Conservation (phyloP, 2,888 invertebrate species). For the Eurois occulta region DNA sequence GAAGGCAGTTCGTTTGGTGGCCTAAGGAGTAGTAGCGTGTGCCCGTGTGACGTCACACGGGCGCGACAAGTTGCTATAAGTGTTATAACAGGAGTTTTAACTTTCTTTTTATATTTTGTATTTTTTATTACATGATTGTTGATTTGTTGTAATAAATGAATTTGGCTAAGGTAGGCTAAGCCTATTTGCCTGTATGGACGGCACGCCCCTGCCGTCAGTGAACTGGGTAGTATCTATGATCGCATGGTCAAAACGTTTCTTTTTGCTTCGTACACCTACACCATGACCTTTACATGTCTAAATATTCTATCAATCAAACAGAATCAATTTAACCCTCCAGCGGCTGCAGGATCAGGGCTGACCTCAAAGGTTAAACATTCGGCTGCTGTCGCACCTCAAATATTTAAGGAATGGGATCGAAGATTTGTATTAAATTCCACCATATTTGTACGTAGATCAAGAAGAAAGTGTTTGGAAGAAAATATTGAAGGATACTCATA, state of each 20-base stretch:
- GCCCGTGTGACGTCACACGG: too few relatives aligned
- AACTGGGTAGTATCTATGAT: too few relatives aligned
- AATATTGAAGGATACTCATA: not conserved
- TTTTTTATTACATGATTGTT: too few relatives aligned
- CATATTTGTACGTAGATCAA: slow-evolving; percentile 16
- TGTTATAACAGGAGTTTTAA: too few relatives aligned
- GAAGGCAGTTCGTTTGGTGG: too few relatives aligned
- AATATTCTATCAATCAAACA: slow-evolving; percentile 50
- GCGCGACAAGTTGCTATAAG: too few relatives aligned
- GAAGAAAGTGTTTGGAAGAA: slow-evolving; percentile 21
- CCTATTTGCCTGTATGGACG: too few relatives aligned
- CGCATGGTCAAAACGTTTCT: not conserved
- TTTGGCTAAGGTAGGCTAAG: too few relatives aligned
- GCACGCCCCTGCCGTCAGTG: too few relatives aligned
- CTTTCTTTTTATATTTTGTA: too few relatives aligned
- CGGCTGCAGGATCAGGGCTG: not conserved
- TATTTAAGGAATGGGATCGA: slow-evolving; percentile 46
- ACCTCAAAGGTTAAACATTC: slow-evolving; percentile 53
- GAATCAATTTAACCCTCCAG: slow-evolving; percentile 43
- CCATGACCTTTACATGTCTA: not conserved
- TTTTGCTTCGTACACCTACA: not conserved
- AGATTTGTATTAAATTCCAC: slow-evolving; percentile 48
- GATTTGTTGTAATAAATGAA: too few relatives aligned
- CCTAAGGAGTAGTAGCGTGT: too few relatives aligned
- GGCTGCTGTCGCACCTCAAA: slow-evolving; percentile 45